Percentiles rank a stretch among this genome's conserved stretches.
phyloP scores from a whole-genome alignment of 2,797 vertebrate species.

The Mormyrus proboscirostris region DNA sequence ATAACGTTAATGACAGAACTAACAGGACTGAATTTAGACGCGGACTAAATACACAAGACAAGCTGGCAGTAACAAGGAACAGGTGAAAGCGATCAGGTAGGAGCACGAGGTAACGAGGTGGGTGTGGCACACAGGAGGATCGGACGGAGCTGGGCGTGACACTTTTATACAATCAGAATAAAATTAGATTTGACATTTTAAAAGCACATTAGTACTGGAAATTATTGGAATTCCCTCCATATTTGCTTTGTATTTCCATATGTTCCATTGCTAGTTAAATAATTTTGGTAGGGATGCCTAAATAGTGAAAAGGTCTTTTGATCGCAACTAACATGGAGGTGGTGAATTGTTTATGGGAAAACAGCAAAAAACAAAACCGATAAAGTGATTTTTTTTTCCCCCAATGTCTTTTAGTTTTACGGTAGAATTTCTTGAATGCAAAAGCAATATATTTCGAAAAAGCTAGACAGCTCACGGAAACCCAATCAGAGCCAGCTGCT shows the following conservation, averaged over 20 bases:
- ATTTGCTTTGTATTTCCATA: background rate
- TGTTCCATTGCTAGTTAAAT: background rate
- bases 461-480: constrained; percentile 64
- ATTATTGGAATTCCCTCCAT: background rate
- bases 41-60: too few species aligned
- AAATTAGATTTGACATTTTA: background rate
- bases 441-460: constrained; percentile 6
- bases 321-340: background rate
- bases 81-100: too few species aligned
- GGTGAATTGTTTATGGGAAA: background rate
- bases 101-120: too few species aligned
- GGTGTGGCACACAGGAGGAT: too few species aligned
- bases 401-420: background rate
- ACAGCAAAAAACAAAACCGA: background rate
- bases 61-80: too few species aligned
- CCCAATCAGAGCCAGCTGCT: constrained; percentile 68
- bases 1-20: too few species aligned
- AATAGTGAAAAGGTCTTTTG: background rate
- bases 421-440: background rate
- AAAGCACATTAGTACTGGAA: background rate
- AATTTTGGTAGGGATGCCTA: background rate
- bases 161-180: background rate
- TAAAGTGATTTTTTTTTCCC: background rate
- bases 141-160: too few species aligned
- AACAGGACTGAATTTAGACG: too few species aligned